A percentile compares a stretch with the other conserved stretches of the same genome.
Conservation (phyloP, 2,113 vertebrate species). For the Prunella fulvescens region DNA sequence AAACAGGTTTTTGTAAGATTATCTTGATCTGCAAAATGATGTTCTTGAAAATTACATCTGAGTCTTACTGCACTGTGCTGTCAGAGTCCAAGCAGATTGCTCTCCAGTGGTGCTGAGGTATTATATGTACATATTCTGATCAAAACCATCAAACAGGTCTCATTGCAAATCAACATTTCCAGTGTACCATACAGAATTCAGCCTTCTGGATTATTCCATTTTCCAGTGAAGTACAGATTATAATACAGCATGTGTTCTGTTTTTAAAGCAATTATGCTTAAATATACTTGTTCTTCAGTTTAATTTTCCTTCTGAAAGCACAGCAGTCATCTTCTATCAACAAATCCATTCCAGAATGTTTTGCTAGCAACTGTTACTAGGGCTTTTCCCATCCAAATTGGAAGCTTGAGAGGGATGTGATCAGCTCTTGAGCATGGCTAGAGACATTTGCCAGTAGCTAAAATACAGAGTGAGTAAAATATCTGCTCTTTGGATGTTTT, state of each 20-base stretch:
- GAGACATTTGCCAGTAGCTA: conserved; percentile 14
- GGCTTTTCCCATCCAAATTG: background rate
- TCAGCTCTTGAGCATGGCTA: background rate
- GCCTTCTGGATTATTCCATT: conserved; percentile 42
- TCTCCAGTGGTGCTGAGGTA: background rate
- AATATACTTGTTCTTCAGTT: conserved; percentile 52
- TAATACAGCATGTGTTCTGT: conserved; percentile 19
- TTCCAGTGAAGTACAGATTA: conserved; percentile 20
- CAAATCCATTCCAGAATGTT: conserved; percentile 58
- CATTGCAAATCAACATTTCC: background rate
- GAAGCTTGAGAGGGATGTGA: conserved; percentile 16
- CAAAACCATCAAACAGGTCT: background rate
- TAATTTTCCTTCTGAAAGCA: conserved; percentile 56
- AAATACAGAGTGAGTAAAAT: conserved; percentile 7
- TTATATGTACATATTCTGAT: background rate
- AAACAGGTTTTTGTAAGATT: background rate
- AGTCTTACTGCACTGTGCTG: background rate
- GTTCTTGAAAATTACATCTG: background rate
- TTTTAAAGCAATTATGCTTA: conserved; percentile 59
- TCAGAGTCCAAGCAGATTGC: background rate
- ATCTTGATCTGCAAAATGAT: background rate
- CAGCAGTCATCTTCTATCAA: conserved; percentile 42
- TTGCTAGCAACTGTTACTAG: conserved; percentile 37
- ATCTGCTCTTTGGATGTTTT: background rate
- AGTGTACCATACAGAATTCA: background rate